Conservation (phyloP, 2,113 vertebrate species). For the Neolamprologus sp. region DNA sequence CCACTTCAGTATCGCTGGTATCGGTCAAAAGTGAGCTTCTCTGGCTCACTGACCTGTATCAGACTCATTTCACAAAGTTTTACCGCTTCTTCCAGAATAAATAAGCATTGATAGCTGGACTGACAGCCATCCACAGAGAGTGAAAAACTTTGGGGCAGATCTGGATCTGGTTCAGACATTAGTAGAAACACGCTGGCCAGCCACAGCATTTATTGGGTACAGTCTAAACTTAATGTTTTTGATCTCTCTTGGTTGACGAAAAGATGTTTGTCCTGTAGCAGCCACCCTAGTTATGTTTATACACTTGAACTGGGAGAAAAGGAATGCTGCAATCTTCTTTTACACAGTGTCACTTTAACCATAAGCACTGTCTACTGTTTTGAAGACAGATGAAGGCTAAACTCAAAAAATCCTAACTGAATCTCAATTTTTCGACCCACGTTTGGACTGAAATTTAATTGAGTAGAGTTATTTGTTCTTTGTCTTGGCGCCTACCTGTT, state of each 20-base stretch:
- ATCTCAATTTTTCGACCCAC: not conserved
- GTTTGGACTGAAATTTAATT: not conserved
- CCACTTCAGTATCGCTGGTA: not conserved
- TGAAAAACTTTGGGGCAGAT: not conserved
- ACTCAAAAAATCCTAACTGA: not conserved
- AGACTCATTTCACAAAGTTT: not conserved
- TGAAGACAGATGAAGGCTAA: not conserved
- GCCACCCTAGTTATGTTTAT: not conserved
- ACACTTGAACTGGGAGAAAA: not conserved
- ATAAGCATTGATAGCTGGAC: not conserved
- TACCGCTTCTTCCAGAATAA: not conserved
- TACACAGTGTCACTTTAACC: not conserved
- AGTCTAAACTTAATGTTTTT: not conserved
- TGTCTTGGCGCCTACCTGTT: not conserved
- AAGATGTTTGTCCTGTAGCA: not conserved
- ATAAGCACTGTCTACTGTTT: not conserved
- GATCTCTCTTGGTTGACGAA: not conserved
- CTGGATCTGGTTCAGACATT: not conserved
- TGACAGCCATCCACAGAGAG: not conserved
- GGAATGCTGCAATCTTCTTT: not conserved
- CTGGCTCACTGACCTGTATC: not conserved
- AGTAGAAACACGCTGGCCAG: not conserved
- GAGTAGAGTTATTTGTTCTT: not conserved
- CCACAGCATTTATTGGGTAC: not conserved
- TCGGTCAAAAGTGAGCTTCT: not conserved